phyloP scores from a whole-genome alignment of 2,888 invertebrate species.

The Cistogaster globosa region DNA sequence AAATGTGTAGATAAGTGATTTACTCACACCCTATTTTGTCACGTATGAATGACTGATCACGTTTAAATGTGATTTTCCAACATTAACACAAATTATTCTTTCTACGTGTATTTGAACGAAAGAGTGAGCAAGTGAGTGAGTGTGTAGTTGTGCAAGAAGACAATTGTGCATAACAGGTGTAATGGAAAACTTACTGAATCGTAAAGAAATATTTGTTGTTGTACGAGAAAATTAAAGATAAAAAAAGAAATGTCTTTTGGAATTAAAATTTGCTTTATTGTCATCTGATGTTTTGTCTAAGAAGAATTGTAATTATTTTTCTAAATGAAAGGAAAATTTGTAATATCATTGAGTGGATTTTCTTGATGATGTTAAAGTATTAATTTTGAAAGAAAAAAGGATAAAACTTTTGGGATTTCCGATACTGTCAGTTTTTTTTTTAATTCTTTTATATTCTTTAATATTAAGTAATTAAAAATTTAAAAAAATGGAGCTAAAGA shows the following conservation, averaged over 20 bases:
- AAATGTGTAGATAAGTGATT: constrained; percentile 13
- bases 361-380: too few relatives aligned
- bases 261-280: background rate
- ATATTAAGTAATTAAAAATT: too few relatives aligned
- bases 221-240: background rate
- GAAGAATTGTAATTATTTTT: background rate
- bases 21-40: constrained; percentile 19
- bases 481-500: too few relatives aligned
- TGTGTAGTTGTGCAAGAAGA: background rate
- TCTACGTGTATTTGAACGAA: background rate
- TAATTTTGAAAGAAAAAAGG: too few relatives aligned
- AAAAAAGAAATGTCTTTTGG: background rate
- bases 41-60: constrained; percentile 48
- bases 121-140: background rate
- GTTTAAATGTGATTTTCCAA: constrained; percentile 49
- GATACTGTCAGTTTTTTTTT: too few relatives aligned
- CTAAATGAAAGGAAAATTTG: background rate
- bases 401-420: too few relatives aligned
- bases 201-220: constrained; percentile 39
- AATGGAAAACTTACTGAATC: constrained; percentile 22
- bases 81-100: constrained; percentile 27
- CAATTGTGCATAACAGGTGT: constrained; percentile 14
- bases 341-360: background rate
- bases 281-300: too few relatives aligned
- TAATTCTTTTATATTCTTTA: too few relatives aligned